These are phyloP conservation scores for Coreoperca whiteheadi DNA, from an alignment of 2,113 vertebrate species.

Conservation along the genomic window DNA sequence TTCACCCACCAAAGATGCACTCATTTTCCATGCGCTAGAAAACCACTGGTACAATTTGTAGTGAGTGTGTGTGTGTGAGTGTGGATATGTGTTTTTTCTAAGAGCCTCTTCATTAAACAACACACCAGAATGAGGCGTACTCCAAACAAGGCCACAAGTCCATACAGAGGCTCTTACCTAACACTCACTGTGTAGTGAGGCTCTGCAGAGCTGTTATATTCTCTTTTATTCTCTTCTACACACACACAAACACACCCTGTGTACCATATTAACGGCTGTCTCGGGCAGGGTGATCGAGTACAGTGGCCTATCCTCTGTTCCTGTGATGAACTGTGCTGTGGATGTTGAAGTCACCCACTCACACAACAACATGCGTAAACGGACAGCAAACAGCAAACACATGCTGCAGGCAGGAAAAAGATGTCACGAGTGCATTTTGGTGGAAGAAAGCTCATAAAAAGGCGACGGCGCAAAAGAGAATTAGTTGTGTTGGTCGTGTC, in stretches of 20 bases:
- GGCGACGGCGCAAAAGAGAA: slow-evolving; percentile 46
- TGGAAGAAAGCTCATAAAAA: slow-evolving; percentile 33
- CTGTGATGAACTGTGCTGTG: slow-evolving; percentile 33
- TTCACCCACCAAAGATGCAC: slow-evolving; percentile 54
- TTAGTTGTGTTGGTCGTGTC: slow-evolving; percentile 56
- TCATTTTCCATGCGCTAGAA: slow-evolving; percentile 60
- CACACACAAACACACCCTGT: slow-evolving; percentile 42
- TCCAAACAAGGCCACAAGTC: slow-evolving; percentile 80
- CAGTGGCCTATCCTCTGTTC: slow-evolving; percentile 52
- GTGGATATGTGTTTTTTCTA: slow-evolving; percentile 46
- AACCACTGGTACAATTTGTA: slow-evolving; percentile 66
- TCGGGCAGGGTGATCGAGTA: slow-evolving; percentile 31
- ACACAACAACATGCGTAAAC: slow-evolving; percentile 37
- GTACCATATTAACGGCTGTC: slow-evolving; percentile 24
- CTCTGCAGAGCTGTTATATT: slow-evolving; percentile 68
- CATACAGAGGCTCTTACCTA: slow-evolving; percentile 71
- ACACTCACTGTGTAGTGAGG: slow-evolving; percentile 63
- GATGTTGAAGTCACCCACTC: slow-evolving; percentile 47
- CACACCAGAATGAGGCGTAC: slow-evolving; percentile 65
- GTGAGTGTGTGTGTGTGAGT: slow-evolving; percentile 33
- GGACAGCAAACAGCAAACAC: slow-evolving; percentile 24
- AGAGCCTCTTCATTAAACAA: slow-evolving; percentile 75
- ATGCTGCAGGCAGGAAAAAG: slow-evolving; percentile 17
- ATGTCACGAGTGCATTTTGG: slow-evolving; percentile 5
- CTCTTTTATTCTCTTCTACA: slow-evolving; percentile 70